Evolutionary conservation across 92 coral and sea anemone species (phyloP).

Genomic region (Heliopora coerulea): DNA sequence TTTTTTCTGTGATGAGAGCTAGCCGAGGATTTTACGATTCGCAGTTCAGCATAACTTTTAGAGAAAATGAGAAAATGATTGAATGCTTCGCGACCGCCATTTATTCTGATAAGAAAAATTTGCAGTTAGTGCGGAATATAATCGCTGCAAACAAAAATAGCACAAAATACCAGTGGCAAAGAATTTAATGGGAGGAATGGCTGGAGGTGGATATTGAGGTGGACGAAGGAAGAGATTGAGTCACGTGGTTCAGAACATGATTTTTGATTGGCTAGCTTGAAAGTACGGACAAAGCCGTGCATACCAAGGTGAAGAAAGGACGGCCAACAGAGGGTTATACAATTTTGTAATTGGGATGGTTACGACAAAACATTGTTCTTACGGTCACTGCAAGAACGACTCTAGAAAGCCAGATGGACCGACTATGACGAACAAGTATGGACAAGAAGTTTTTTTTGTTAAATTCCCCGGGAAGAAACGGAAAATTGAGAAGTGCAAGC

Average conservation of each 20-base stretch:
- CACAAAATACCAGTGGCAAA: too few species aligned
- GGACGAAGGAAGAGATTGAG: not conserved
- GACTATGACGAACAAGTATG: conserved; percentile 50
- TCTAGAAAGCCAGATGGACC: conserved; percentile 51
- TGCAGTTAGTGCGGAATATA: too few species aligned
- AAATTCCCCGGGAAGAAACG: conserved; percentile 54
- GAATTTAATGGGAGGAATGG: too few species aligned
- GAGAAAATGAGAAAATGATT: too few species aligned
- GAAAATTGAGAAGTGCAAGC: conserved; percentile 30
- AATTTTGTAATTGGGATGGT: too few species aligned
- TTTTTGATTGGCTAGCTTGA: conserved; percentile 36
- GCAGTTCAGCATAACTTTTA: too few species aligned
- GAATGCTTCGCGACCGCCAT: too few species aligned
- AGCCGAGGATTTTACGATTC: too few species aligned
- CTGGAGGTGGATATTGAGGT: not conserved
- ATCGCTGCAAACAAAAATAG: too few species aligned
- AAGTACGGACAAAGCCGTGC: conserved; percentile 45
- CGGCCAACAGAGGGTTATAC: too few species aligned
- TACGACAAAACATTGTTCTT: conserved; percentile 48
- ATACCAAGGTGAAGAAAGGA: not conserved
- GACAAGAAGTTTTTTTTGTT: conserved; percentile 48
- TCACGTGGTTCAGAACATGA: conserved; percentile 22
- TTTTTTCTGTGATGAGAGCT: too few species aligned
- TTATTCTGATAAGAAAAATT: too few species aligned
- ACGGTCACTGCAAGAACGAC: conserved; percentile 52